Evolutionary conservation across 2,888 invertebrate species (phyloP).

Genomic region (Lithophane ornitopus): DNA sequence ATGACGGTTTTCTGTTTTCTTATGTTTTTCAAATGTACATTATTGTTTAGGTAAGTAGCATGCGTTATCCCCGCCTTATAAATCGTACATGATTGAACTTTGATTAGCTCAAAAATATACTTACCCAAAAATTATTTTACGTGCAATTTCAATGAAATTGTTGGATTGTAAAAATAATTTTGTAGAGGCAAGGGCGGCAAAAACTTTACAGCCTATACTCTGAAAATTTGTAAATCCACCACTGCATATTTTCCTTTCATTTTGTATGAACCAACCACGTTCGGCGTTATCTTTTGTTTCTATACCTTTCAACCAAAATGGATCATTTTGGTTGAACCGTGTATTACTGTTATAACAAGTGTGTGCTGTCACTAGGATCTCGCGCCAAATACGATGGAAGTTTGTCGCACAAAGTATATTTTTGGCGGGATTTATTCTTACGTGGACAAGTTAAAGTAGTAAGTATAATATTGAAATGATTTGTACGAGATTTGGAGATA

Average conservation of each 20-base stretch:
- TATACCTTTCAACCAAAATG: background rate
- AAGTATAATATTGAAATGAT: background rate
- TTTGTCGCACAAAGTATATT: background rate
- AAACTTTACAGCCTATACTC: too few species aligned
- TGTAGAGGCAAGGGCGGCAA: too few species aligned
- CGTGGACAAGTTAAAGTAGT: background rate
- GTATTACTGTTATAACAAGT: background rate
- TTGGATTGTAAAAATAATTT: too few species aligned
- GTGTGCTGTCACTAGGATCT: background rate
- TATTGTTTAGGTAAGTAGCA: too few species aligned
- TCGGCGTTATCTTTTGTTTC: background rate
- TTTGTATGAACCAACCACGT: background rate
- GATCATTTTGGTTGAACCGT: background rate
- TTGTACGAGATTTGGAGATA: conserved; percentile 5
- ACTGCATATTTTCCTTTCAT: background rate
- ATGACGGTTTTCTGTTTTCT: too few species aligned
- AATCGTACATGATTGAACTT: too few species aligned
- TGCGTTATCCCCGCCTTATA: too few species aligned
- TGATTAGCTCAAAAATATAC: too few species aligned
- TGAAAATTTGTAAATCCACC: too few species aligned
- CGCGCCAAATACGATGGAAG: background rate
- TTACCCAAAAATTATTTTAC: too few species aligned
- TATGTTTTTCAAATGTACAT: too few species aligned
- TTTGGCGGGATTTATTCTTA: background rate
- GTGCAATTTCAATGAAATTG: too few species aligned